Evolutionary conservation across 2,888 invertebrate species (phyloP).

Genomic region (Eristalinus sepulchralis): DNA sequence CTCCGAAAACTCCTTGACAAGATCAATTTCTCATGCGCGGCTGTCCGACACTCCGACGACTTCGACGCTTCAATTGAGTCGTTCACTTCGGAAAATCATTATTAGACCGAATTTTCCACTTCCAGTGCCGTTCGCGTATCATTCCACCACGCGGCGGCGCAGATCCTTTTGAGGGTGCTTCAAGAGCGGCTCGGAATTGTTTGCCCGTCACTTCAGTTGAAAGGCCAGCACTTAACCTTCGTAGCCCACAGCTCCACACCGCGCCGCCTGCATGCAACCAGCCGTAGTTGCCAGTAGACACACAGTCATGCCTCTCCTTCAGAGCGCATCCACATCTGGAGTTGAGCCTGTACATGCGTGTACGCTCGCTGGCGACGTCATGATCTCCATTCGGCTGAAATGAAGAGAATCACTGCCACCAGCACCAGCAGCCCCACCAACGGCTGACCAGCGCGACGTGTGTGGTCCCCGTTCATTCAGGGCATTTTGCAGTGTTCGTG

Average conservation of each 20-base stretch:
- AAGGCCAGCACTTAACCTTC: conserved; percentile 67
- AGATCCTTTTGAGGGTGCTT: conserved; percentile 57
- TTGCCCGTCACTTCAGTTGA: conserved; percentile 67
- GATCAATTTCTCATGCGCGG: neutral
- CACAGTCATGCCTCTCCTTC: conserved; percentile 27
- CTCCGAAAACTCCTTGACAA: neutral
- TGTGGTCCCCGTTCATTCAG: conserved; percentile 65
- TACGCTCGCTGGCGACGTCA: conserved; percentile 10
- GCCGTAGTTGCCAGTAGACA: neutral
- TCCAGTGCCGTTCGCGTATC: conserved; percentile 18
- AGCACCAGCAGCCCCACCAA: conserved; percentile 8
- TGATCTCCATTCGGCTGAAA: conserved; percentile 59
- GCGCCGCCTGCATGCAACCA: neutral
- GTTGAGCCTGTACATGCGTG: conserved; percentile 3
- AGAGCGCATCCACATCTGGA: conserved; percentile 40
- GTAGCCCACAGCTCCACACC: conserved; percentile 46
- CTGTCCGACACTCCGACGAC: neutral
- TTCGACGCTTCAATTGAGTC: conserved; percentile 38
- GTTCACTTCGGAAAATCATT: conserved; percentile 67
- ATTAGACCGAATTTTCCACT: conserved; percentile 62
- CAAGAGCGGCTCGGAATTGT: conserved; percentile 62
- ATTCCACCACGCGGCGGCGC: conserved; percentile 18
- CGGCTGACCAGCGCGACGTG: conserved; percentile 38
- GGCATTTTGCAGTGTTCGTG: conserved; percentile 70
- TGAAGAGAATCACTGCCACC: conserved; percentile 4